Conservation (phyloP, 2,113 vertebrate genomes). For the Notarius quadriscutis region DNA sequence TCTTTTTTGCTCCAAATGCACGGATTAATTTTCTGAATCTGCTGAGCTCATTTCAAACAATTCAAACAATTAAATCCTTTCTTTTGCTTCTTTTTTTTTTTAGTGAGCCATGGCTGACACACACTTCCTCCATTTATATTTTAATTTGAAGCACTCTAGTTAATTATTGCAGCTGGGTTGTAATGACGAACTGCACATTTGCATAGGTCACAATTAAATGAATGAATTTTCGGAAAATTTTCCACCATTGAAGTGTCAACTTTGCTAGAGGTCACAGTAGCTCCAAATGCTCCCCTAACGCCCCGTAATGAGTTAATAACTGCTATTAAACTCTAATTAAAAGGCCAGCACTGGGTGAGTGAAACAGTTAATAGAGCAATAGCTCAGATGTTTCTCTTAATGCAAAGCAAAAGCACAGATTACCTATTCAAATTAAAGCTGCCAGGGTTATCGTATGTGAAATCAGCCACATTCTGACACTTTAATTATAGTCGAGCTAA, state of each 20-base stretch:
- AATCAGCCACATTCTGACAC: constrained; percentile 81
- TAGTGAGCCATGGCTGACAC: constrained; percentile 75
- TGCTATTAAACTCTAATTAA: constrained; percentile 94
- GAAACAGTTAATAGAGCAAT: constrained; percentile 89
- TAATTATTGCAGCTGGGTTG: constrained; percentile 91
- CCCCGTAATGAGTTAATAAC: constrained; percentile 94
- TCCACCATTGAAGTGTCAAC: constrained; percentile 91
- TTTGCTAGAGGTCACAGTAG: constrained; percentile 90
- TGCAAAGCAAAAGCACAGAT: constrained; percentile 83
- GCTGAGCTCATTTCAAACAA: constrained; percentile 84
- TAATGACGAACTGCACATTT: constrained; percentile 89
- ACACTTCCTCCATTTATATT: constrained; percentile 83
- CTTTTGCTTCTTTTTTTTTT: constrained; percentile 63
- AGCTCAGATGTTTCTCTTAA: constrained; percentile 73
- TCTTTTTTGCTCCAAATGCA: not conserved
- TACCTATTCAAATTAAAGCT: constrained; percentile 65
- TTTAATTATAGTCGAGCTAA: constrained; percentile 88
- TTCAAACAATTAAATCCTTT: constrained; percentile 79
- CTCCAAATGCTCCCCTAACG: constrained; percentile 88
- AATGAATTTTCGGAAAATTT: constrained; percentile 88
- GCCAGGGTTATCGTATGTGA: constrained; percentile 76
- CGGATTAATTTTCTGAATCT: constrained; percentile 36
- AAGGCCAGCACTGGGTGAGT: constrained; percentile 81
- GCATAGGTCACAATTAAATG: constrained; percentile 93
- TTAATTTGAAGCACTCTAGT: constrained; percentile 87